Evolutionary conservation across 2,888 invertebrate genomes (phyloP).

Genomic region (Erebia aethiops): DNA sequence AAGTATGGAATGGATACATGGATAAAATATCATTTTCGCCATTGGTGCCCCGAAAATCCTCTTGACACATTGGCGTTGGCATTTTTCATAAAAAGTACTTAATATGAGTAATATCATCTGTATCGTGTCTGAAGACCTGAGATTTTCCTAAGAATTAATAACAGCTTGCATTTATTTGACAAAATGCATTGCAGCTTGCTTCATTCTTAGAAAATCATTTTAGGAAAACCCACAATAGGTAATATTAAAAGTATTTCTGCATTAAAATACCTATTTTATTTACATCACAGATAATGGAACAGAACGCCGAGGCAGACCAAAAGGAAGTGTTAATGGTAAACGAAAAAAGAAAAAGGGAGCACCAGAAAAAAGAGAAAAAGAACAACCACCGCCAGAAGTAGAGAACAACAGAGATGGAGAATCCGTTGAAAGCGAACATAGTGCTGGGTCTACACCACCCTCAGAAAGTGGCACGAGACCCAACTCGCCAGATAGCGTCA

Average conservation of each 20-base stretch:
- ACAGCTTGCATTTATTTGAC: too few relatives aligned
- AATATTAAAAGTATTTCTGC: not conserved
- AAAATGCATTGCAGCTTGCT: too few relatives aligned
- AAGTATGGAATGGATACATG: too few relatives aligned
- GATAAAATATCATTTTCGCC: too few relatives aligned
- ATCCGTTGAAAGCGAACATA: constrained; percentile 71
- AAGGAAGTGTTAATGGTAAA: constrained; percentile 66
- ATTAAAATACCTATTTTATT: not conserved
- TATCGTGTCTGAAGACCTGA: too few relatives aligned
- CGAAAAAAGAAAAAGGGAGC: constrained; percentile 68
- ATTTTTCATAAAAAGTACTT: too few relatives aligned
- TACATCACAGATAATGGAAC: constrained; percentile 65
- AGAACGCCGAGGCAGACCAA: constrained; percentile 72
- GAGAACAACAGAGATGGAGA: constrained; percentile 79
- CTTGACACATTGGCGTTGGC: too few relatives aligned
- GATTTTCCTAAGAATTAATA: too few relatives aligned
- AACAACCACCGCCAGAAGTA: constrained; percentile 70
- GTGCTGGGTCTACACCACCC: constrained; percentile 70
- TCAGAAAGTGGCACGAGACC: constrained; percentile 74
- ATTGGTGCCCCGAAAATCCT: too few relatives aligned
- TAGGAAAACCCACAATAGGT: not conserved
- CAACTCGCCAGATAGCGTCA: constrained; percentile 64
- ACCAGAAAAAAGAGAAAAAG: constrained; percentile 70
- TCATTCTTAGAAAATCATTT: too few relatives aligned
- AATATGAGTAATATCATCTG: too few relatives aligned